Conservation (phyloP, 2,797 vertebrate genomes). For the Anguilla megastoma region DNA sequence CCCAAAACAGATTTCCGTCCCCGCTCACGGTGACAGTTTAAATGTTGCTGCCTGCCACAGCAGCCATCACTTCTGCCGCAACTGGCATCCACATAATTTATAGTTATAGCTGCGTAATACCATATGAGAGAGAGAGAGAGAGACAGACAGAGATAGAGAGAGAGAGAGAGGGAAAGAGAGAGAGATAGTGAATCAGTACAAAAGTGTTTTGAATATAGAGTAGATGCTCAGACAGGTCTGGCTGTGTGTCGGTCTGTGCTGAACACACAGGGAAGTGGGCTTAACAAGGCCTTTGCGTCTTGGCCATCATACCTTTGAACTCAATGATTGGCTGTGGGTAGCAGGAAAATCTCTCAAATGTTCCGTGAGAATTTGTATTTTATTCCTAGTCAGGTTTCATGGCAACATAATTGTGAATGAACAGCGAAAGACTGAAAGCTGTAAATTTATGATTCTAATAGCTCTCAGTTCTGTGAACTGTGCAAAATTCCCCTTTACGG, state of each 20-base stretch:
- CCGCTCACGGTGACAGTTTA: background rate
- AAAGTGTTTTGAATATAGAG: too few species aligned
- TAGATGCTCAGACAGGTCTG: too few species aligned
- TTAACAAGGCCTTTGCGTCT: too few species aligned
- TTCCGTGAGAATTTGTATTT: slow-evolving; percentile 10
- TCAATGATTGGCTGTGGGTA: too few species aligned
- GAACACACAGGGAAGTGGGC: too few species aligned
- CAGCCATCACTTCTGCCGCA: background rate
- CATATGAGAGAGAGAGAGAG: background rate
- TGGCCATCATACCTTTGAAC: too few species aligned
- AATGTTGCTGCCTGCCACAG: background rate
- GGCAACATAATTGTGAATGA: slow-evolving; percentile 9
- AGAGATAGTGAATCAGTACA: background rate
- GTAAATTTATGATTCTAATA: background rate
- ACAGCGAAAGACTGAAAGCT: background rate
- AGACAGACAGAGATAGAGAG: background rate
- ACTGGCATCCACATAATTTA: background rate
- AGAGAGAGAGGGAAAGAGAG: background rate
- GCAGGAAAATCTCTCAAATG: background rate
- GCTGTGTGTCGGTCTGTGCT: too few species aligned
- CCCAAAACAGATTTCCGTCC: background rate
- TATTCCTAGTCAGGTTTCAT: slow-evolving; percentile 12
- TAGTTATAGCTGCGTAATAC: background rate
- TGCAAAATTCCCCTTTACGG: background rate
- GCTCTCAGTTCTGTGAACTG: background rate